These are phyloP conservation scores for Phylloscopus whistleri DNA, from an alignment of 2,113 vertebrate genomes.

Conservation along the genomic window DNA sequence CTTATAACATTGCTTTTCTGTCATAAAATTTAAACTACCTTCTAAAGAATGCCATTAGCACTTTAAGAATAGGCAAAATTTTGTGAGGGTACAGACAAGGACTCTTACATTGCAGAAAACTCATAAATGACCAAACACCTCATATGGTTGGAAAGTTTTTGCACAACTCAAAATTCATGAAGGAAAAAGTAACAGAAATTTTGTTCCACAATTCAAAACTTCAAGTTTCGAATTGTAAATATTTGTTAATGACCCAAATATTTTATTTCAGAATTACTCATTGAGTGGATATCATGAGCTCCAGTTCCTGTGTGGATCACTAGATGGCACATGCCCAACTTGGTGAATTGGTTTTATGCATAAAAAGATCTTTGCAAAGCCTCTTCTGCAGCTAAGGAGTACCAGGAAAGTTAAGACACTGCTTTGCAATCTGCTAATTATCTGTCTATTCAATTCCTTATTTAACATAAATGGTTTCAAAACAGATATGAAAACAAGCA, in stretches of 20 bases:
- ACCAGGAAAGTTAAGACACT: neutral
- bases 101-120: neutral
- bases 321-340: neutral
- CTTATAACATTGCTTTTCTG: neutral
- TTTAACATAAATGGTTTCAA: conserved; percentile 12
- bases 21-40: neutral
- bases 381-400: neutral
- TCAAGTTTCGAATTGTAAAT: neutral
- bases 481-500: neutral
- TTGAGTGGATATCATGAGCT: neutral
- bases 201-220: neutral
- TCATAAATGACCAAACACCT: neutral
- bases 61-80: neutral
- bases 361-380: neutral
- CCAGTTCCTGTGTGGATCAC: neutral
- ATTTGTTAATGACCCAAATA: too few species aligned
- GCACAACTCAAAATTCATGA: neutral
- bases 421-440: conserved; percentile 29
- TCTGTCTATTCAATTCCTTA: neutral
- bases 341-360: neutral
- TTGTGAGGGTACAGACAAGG: neutral
- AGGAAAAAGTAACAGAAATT: neutral
- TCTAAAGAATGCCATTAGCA: neutral
- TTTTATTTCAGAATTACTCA: neutral
- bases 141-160: neutral